Percentiles rank a stretch among this genome's conserved stretches.
These are phyloP conservation scores for Callyntrura guangdongensis DNA, from an alignment of 2,888 invertebrate species.

Conservation along the genomic window DNA sequence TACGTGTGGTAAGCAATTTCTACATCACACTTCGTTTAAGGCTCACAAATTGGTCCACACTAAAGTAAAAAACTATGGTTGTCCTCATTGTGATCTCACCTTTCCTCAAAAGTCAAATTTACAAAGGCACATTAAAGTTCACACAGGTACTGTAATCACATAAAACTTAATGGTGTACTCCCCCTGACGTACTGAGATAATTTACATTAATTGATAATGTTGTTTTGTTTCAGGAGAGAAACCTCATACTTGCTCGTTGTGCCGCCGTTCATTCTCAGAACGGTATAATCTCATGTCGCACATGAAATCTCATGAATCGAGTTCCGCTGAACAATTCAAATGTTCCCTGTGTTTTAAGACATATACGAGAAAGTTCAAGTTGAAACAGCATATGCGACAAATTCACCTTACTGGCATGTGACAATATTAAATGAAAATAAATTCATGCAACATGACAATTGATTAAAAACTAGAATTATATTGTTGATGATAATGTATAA, in stretches of 20 bases:
- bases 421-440: neutral
- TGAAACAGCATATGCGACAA: conserved; percentile 85
- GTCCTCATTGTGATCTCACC: conserved; percentile 88
- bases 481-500: no score
- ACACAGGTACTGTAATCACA: conserved; percentile 86
- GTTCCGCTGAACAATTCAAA: conserved; percentile 88
- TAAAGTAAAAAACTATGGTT: conserved; percentile 89
- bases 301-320: conserved; percentile 86
- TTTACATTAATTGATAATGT: neutral
- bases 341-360: conserved; percentile 88
- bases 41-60: conserved; percentile 90
- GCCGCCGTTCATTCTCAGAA: conserved; percentile 88
- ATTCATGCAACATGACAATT: no score
- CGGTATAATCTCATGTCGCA: conserved; percentile 88
- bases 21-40: conserved; percentile 91
- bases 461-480: no score
- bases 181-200: no score
- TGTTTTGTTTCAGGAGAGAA: conserved; percentile 87
- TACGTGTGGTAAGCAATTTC: conserved; percentile 89
- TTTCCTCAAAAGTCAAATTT: conserved; percentile 90
- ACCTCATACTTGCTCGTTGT: conserved; percentile 81
- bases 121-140: conserved; percentile 90
- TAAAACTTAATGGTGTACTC: no score
- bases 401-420: conserved; percentile 36
- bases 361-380: conserved; percentile 85